These are phyloP conservation scores for Phortica variegata DNA, from an alignment of 1,140 invertebrate species.

Conservation along the genomic window DNA sequence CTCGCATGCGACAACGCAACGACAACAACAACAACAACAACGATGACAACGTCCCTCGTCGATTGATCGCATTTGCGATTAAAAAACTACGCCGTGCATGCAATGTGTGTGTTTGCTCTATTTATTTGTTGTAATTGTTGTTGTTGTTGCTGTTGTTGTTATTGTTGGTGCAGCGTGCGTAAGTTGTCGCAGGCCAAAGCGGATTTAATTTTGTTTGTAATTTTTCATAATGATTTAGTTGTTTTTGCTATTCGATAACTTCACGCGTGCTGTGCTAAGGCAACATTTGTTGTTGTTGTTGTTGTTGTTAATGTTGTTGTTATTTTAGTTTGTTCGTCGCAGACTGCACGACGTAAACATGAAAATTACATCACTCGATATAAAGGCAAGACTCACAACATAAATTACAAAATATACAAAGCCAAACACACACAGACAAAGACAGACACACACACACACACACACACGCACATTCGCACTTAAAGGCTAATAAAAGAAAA, in stretches of 20 bases:
- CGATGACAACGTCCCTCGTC: constrained; percentile 1
- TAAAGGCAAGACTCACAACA: too few species aligned
- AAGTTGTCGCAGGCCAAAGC: constrained; percentile 3
- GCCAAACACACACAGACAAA: too few species aligned
- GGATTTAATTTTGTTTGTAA: background rate
- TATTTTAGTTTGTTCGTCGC: constrained; percentile 18
- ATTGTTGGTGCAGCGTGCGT: constrained; percentile 20
- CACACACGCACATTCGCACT: too few species aligned
- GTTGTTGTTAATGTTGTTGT: constrained; percentile 11
- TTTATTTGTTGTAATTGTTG: too few species aligned
- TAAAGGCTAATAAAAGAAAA: too few species aligned
- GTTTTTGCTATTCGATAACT: constrained; percentile 12
- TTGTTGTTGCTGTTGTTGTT: constrained; percentile 14
- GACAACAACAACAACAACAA: too few species aligned
- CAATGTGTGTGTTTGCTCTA: too few species aligned
- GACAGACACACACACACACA: too few species aligned
- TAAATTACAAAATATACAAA: too few species aligned
- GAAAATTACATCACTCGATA: constrained; percentile 31
- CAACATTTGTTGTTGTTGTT: background rate
- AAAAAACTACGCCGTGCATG: too few species aligned
- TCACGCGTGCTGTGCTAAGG: constrained; percentile 5
- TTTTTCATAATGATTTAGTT: constrained; percentile 11
- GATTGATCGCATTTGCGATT: too few species aligned
- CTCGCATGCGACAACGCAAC: too few species aligned
- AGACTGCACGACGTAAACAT: constrained; percentile 33